Percentiles rank a stretch among this genome's conserved stretches.
These are phyloP conservation scores for Mongoloraphidia duomilia DNA, from an alignment of 2,888 invertebrate genomes.

Conservation along the genomic window DNA sequence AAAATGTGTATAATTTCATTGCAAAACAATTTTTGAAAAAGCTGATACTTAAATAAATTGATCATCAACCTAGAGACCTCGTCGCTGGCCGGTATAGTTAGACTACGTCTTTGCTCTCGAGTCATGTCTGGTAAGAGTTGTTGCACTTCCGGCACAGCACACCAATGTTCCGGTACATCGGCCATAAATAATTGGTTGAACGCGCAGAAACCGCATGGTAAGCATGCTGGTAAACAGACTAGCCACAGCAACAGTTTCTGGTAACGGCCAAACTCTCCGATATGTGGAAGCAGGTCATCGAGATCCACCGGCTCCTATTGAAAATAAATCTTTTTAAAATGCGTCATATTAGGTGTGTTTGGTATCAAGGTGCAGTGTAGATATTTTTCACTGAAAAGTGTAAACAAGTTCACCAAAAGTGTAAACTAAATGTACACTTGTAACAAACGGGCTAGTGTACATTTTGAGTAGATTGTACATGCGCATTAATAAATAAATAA, in stretches of 20 bases:
- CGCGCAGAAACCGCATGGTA: conserved; percentile 83
- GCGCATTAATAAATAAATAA: too few species aligned
- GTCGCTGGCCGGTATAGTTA: conserved; percentile 44
- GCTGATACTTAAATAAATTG: background rate
- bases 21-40: too few species aligned
- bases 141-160: conserved; percentile 52
- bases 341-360: too few species aligned
- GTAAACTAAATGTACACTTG: too few species aligned
- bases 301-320: conserved; percentile 51
- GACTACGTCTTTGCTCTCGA: conserved; percentile 38
- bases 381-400: too few species aligned
- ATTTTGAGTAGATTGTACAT: too few species aligned
- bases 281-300: conserved; percentile 69
- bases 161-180: conserved; percentile 78
- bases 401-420: too few species aligned
- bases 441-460: too few species aligned
- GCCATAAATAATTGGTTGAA: conserved; percentile 91
- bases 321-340: too few species aligned
- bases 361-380: too few species aligned
- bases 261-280: conserved; percentile 82
- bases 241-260: conserved; percentile 75
- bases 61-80: conserved; percentile 7
- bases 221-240: conserved; percentile 75
- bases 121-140: conserved; percentile 32
- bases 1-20: too few species aligned